Percentiles rank a stretch among this genome's conserved stretches.
These are phyloP conservation scores for Lepidocyrtinus sp. DNA, from an alignment of 2,888 invertebrate species.

Conservation along the genomic window DNA sequence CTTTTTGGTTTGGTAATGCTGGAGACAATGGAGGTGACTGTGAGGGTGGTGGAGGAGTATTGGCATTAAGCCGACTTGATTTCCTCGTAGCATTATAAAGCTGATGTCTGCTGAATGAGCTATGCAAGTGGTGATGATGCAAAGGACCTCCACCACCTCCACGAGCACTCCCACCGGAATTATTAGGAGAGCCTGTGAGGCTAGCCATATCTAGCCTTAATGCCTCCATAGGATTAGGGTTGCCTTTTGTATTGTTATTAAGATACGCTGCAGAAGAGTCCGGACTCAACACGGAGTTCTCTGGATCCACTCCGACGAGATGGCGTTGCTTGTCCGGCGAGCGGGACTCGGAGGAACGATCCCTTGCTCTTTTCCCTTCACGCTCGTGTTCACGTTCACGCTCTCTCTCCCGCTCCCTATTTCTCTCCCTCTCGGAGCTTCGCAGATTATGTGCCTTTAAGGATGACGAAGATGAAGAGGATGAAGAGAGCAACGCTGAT, in stretches of 20 bases:
- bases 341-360: conserved; percentile 51
- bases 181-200: conserved; percentile 50
- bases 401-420: conserved; percentile 61
- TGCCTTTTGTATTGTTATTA: conserved; percentile 50
- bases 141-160: not conserved
- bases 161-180: conserved; percentile 27
- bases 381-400: conserved; percentile 45
- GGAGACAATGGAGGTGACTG: conserved; percentile 64
- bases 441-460: conserved; percentile 70
- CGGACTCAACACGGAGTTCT: conserved; percentile 47
- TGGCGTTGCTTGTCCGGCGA: conserved; percentile 62
- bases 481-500: conserved; percentile 68
- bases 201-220: conserved; percentile 57
- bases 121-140: conserved; percentile 37
- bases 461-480: conserved; percentile 72
- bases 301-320: conserved; percentile 56
- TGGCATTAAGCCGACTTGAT: conserved; percentile 22
- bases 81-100: conserved; percentile 43
- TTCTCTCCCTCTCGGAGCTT: conserved; percentile 54
- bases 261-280: conserved; percentile 27
- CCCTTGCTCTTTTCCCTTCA: conserved; percentile 46
- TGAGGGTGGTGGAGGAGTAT: conserved; percentile 55
- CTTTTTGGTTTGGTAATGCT: conserved; percentile 53
- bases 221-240: conserved; percentile 63
- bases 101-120: conserved; percentile 44